These are phyloP conservation scores for Rhizomys pruinosus DNA, from an alignment of 2,113 vertebrate species.

Conservation along the genomic window DNA sequence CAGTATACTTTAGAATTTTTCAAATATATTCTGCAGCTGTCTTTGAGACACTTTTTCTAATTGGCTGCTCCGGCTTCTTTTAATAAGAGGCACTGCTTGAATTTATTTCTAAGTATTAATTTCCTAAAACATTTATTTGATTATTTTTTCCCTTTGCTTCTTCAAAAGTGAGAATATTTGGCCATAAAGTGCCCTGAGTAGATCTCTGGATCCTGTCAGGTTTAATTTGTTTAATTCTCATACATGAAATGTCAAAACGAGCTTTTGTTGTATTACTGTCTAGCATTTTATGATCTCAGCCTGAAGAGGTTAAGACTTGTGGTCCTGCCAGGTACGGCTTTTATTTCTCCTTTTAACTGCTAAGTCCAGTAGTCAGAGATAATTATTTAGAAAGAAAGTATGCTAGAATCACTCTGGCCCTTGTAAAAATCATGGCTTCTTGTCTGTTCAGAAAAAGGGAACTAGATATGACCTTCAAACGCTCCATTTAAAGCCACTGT, in stretches of 20 bases:
- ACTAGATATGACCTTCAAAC: neutral
- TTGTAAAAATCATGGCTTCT: neutral
- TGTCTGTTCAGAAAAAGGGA: neutral
- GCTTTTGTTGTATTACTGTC: neutral
- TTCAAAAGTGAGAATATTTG: conserved; percentile 29
- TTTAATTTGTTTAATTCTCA: neutral
- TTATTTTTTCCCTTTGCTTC: neutral
- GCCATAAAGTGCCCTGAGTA: neutral
- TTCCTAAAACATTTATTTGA: conserved; percentile 30
- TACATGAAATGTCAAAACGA: neutral
- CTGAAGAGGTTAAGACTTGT: neutral
- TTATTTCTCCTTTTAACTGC: neutral
- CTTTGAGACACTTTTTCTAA: conserved; percentile 14
- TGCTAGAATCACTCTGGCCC: neutral
- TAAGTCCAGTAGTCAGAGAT: neutral
- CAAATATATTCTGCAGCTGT: conserved; percentile 1
- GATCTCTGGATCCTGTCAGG: neutral
- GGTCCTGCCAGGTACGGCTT: neutral
- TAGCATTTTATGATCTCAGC: neutral
- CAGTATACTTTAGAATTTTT: conserved; percentile 49
- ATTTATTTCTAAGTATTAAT: conserved; percentile 33
- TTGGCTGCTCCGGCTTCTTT: conserved; percentile 3
- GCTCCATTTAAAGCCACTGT: neutral
- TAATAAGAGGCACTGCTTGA: neutral
- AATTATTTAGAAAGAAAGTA: neutral